Evolutionary conservation across 2,797 vertebrate genomes (phyloP).

Genomic region (Rhyacichthys aspro): DNA sequence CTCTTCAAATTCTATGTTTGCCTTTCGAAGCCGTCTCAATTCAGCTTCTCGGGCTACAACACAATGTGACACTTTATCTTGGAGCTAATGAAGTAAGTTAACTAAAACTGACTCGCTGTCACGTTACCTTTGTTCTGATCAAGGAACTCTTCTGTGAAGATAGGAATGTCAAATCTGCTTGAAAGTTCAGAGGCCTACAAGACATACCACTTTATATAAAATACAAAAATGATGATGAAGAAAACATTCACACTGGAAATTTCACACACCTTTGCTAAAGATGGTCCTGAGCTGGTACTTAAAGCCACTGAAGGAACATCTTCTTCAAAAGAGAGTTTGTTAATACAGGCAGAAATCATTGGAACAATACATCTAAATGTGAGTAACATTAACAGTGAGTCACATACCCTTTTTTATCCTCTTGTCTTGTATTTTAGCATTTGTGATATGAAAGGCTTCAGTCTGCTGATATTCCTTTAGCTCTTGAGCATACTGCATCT

Average conservation of each 20-base stretch:
- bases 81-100: neutral
- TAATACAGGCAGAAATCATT: neutral
- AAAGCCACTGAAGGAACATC: slow-evolving; percentile 79
- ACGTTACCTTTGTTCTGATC: slow-evolving; percentile 97
- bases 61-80: neutral
- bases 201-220: slow-evolving; percentile 9
- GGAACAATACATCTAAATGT: neutral
- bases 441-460: slow-evolving; percentile 94
- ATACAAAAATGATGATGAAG: neutral
- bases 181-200: slow-evolving; percentile 81
- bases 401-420: slow-evolving; percentile 91
- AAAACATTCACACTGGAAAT: neutral
- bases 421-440: slow-evolving; percentile 94
- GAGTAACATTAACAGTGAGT: neutral
- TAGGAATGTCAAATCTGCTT: slow-evolving; percentile 91
- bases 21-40: slow-evolving; percentile 92
- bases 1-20: slow-evolving; percentile 97
- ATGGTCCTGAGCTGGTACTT: slow-evolving; percentile 70
- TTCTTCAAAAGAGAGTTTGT: slow-evolving; percentile 68
- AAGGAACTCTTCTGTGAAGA: slow-evolving; percentile 98
- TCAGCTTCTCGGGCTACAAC: slow-evolving; percentile 91
- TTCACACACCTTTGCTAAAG: slow-evolving; percentile 72
- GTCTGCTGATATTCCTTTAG: slow-evolving; percentile 96
- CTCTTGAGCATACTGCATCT: slow-evolving; percentile 95
- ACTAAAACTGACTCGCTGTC: neutral